These are phyloP conservation scores for Ceuthmochares aereus DNA, from an alignment of 2,113 vertebrate species.

Conservation along the genomic window DNA sequence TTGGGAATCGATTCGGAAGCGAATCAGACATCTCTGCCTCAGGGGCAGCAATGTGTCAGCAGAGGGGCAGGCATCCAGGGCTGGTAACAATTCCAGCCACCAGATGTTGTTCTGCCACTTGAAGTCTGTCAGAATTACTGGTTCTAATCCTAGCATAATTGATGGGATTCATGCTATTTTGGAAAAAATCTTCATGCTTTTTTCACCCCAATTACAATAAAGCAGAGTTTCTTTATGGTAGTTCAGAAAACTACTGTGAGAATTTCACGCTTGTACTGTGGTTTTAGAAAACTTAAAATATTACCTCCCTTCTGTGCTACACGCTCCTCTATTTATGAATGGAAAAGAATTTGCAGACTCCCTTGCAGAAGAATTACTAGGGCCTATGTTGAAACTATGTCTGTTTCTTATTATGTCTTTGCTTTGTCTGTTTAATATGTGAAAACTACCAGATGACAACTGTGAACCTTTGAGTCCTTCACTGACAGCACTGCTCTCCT, in stretches of 20 bases:
- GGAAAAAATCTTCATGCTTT: not conserved
- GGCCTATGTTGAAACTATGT: not conserved
- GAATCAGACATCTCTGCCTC: constrained; percentile 14
- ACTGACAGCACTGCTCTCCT: not conserved
- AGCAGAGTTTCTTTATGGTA: not conserved
- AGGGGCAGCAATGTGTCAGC: not conserved
- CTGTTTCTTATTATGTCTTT: not conserved
- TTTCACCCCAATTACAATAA: not conserved
- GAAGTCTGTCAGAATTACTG: not conserved
- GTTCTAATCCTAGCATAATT: not conserved
- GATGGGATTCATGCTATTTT: not conserved
- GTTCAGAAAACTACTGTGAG: not conserved
- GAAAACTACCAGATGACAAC: not conserved
- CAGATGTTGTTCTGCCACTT: not conserved
- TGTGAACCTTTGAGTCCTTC: not conserved
- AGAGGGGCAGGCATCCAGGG: not conserved
- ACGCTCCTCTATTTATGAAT: not conserved
- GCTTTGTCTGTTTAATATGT: not conserved
- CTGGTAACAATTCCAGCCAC: not conserved
- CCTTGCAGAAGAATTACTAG: not conserved
- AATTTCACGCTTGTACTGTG: not conserved
- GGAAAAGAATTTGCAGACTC: not conserved
- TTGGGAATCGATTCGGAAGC: not conserved
- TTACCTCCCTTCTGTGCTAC: not conserved
- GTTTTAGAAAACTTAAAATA: constrained; percentile 2